Base-by-base conservation (phyloP, 1,140 invertebrate species). In the Nomia melanderi region DNA sequence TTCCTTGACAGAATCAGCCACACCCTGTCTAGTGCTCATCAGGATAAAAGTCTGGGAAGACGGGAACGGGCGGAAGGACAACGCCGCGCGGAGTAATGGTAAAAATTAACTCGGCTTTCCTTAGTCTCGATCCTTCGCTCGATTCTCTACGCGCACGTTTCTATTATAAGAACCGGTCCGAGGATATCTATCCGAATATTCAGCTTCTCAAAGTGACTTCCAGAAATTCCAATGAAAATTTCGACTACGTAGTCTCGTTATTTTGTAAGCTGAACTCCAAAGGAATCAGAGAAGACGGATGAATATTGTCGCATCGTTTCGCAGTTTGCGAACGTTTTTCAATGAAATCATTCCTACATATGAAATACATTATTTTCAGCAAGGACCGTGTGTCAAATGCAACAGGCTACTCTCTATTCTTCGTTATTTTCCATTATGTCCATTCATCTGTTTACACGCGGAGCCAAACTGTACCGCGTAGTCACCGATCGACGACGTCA, bases 1-100 rank as follows among this genome's bases (percentile, higher is more conserved):
- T 86, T 80, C 53, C 84, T 79, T 72, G 79, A 84, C 83, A 77
- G 77, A 79, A 77, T 82, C 84, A 82, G 80, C 82, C 83, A 74
- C 84, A 79, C 71, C 77, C 81, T 74, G 54, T 85, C 71, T 76
- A 73, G 57, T 82, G 72, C 74, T 86, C 83, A 86, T 86, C 83
- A 78, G 72, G 77, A 64, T 86, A 86, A 86, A 86, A 86, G 84
- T 85, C 73, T 57, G 36, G 63, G 39, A 67, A 65, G 74, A 67
- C 39, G 36, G 73, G 67, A 74, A 77, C 29, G 63, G 50, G 80
- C 77, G 64, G 47, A 31, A 27, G 29, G 66, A 39, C 44, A 31
- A 60, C 53, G 44, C 54, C 31, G 64, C 23, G 3, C n/a, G 33
- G 31, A 70, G 20, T 67, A 79, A 79, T 63, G 44, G 53, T 62